Evolutionary conservation across 2,113 vertebrate species (phyloP).

Genomic region (Lates calcarifer): DNA sequence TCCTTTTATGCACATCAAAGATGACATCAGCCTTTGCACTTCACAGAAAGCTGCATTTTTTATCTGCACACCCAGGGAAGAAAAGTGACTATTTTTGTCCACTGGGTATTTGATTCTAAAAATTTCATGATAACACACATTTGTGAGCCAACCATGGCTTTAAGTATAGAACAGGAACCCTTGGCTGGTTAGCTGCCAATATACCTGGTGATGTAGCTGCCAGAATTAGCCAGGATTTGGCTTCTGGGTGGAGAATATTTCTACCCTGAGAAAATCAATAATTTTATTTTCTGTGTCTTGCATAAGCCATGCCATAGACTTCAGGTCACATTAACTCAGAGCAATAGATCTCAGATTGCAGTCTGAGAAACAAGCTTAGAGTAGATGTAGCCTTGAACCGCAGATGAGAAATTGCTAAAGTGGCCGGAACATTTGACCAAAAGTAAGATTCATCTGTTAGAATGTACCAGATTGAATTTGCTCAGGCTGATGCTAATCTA

Average conservation of each 20-base stretch:
- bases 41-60: neutral
- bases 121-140: neutral
- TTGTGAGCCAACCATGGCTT: neutral
- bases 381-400: neutral
- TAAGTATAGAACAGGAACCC: neutral
- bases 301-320: constrained; percentile 21
- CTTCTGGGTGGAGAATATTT: constrained; percentile 13
- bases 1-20: too few species aligned
- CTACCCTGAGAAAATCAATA: constrained; percentile 26
- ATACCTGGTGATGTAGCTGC: neutral
- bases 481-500: neutral
- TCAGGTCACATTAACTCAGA: neutral
- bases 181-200: constrained; percentile 1
- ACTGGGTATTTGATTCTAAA: neutral
- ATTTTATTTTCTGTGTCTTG: neutral
- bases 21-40: too few species aligned
- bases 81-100: neutral
- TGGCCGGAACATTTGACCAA: neutral
- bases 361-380: neutral
- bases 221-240: constrained; percentile 4
- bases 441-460: neutral
- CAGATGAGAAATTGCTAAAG: neutral
- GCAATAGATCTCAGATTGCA: neutral
- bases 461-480: neutral
- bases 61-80: neutral